Conservation (phyloP, 2,797 vertebrate species). For the Ambastaia sidthimunki region DNA sequence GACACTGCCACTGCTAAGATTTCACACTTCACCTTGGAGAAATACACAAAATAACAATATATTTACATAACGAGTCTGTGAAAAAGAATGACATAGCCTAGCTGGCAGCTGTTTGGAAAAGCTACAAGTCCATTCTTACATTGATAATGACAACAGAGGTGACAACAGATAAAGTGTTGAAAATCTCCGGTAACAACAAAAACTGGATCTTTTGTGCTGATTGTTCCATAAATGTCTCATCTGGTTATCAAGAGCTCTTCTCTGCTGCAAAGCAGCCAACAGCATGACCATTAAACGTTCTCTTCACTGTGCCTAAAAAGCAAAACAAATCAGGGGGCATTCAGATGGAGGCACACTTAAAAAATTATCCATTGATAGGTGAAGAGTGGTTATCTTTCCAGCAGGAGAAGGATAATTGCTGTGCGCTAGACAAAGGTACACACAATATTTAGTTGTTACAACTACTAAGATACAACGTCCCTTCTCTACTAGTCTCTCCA, state of each 20-base stretch:
- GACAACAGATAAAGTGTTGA: constrained; percentile 23
- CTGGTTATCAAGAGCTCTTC: constrained; percentile 31
- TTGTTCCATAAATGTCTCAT: constrained; percentile 35
- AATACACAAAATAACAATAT: constrained; percentile 2
- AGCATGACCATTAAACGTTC: constrained; percentile 36
- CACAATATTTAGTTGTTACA: constrained; percentile 26
- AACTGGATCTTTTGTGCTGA: constrained; percentile 36
- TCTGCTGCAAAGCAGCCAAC: constrained; percentile 13
- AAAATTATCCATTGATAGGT: constrained; percentile 26
- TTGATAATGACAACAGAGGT: constrained; percentile 8
- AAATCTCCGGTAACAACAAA: constrained; percentile 13
- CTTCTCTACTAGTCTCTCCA: background rate
- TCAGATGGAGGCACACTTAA: constrained; percentile 36
- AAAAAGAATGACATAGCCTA: background rate
- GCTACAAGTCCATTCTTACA: background rate
- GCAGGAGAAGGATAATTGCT: constrained; percentile 29
- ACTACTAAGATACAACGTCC: constrained; percentile 4
- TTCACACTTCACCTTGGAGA: background rate
- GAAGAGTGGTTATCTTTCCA: constrained; percentile 2
- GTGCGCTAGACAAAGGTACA: constrained; percentile 27
- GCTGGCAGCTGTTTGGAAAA: background rate
- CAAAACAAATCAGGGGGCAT: constrained; percentile 41
- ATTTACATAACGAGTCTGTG: background rate
- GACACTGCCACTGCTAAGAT: background rate
- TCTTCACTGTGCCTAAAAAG: constrained; percentile 14